Conservation (phyloP, 2,113 vertebrate genomes). For the Corythornis vintsioides region DNA sequence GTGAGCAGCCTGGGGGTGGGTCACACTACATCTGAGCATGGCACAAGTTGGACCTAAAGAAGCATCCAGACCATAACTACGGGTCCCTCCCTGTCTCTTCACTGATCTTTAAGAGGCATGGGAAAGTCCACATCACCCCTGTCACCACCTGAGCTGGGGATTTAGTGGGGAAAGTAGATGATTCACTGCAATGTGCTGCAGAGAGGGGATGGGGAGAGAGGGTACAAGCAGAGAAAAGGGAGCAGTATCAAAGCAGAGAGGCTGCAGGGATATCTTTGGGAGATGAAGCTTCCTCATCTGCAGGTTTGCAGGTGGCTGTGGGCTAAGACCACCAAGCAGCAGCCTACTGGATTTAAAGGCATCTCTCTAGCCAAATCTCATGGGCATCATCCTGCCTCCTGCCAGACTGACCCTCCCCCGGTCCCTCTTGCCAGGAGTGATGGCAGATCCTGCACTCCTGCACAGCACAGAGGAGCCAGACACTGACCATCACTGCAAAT, state of each 20-base stretch:
- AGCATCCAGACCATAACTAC: background rate
- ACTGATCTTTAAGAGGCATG: background rate
- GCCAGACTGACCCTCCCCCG: background rate
- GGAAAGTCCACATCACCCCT: background rate
- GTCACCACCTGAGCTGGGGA: background rate
- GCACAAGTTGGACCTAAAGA: background rate
- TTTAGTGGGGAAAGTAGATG: background rate
- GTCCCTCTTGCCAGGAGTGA: background rate
- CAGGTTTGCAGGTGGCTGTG: background rate
- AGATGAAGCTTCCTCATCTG: background rate
- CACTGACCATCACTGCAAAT: background rate
- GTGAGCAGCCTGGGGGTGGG: background rate
- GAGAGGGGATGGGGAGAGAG: accelerated
- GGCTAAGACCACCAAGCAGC: background rate
- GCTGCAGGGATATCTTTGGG: background rate
- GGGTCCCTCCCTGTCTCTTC: background rate
- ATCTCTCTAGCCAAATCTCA: background rate
- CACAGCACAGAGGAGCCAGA: background rate
- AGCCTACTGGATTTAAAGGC: background rate
- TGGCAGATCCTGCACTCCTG: background rate
- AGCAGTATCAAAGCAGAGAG: background rate
- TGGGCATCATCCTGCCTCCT: background rate
- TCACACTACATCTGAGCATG: background rate
- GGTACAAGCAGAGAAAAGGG: background rate
- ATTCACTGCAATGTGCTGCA: background rate